A percentile compares a stretch with the other conserved stretches of the same genome.
Evolutionary conservation across 2,113 vertebrate species (phyloP).

Genomic region (Equus quagga): DNA sequence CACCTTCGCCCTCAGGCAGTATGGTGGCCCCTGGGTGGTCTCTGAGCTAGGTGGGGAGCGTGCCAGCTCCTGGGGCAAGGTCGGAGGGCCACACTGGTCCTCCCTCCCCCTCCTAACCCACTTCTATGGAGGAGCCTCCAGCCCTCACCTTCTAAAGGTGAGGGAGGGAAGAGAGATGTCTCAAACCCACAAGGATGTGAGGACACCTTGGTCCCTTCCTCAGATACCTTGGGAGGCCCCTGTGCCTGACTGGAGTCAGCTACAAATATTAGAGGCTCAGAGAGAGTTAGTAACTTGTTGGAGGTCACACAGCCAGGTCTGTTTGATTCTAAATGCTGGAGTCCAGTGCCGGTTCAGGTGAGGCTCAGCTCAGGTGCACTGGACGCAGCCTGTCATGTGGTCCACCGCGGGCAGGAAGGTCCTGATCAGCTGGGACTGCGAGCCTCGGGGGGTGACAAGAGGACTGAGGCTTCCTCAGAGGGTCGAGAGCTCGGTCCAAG

Average conservation of each 20-base stretch:
- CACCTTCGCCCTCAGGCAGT: accelerated
- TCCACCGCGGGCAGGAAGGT: not conserved
- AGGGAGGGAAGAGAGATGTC: not conserved
- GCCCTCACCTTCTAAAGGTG: no score
- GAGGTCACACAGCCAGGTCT: not conserved
- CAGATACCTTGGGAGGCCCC: no score
- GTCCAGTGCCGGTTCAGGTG: not conserved
- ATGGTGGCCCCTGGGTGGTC: not conserved
- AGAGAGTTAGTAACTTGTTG: not conserved
- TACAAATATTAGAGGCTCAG: not conserved
- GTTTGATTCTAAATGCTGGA: not conserved
- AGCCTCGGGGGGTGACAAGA: not conserved
- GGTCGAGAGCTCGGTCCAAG: not conserved
- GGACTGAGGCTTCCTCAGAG: not conserved
- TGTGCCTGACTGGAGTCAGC: not conserved
- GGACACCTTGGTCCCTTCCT: not conserved
- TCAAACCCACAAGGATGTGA: not conserved
- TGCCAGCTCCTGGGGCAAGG: not conserved
- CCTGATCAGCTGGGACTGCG: not conserved
- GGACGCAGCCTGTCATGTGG: not conserved
- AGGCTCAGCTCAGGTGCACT: not conserved
- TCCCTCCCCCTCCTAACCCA: not conserved
- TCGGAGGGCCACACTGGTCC: not conserved
- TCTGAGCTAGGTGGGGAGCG: not conserved
- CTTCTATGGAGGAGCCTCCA: no score